Base-by-base conservation (phyloP, 2,888 invertebrate species). In the Ichneumoninae sp. region DNA sequence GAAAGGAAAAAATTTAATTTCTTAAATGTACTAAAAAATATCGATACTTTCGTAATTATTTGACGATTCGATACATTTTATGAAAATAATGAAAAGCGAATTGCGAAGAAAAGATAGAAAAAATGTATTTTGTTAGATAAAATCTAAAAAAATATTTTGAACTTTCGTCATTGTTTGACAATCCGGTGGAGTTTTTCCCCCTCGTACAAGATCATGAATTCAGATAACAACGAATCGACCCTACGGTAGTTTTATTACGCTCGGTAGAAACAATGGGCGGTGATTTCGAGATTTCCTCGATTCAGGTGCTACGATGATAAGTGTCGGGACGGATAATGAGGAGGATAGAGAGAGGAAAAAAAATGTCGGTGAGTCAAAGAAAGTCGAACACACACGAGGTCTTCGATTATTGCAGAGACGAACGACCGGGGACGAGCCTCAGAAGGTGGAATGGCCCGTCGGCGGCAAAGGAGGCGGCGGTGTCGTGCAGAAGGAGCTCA, bases 401-500 rank as follows among this genome's bases (percentile, higher is more conserved):
- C 22, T 81, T 81, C 65, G 57, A 84, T 85, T 68, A 83, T 94
- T 92, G 26, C 92, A 95, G 95, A 95, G 95, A 89, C 94, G 94
- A 76, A 94, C 94, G 83, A 93, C 94, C 87, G 95, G 94, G 26
- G 94, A 94, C 86, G 94, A 94, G 82, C 94, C 94, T 52, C 68
- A 91, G 90, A 76, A 90, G 69, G 70, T 86, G 74, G 88, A 78
- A 87, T 90, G 83, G 89, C 89, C 69, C 89, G 81, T 83, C 70
- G 88, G 87, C 75, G 88, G 88, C 73, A 89, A 89, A 86, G 92
- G 86, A 50, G 84, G 96, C 0, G 97, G 96, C 76, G 97, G 97
- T 10, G 95, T 98, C 88, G 97, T 98, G 73, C 95, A 97, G 85
- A 94, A 94, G 79, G 97, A 98, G 94, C 96, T 96, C 88, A 96